Percentiles rank a stretch among this genome's conserved stretches.
These are phyloP conservation scores for Rhorus exstirpatorius DNA, from an alignment of 2,888 invertebrate genomes.

Conservation along the genomic window DNA sequence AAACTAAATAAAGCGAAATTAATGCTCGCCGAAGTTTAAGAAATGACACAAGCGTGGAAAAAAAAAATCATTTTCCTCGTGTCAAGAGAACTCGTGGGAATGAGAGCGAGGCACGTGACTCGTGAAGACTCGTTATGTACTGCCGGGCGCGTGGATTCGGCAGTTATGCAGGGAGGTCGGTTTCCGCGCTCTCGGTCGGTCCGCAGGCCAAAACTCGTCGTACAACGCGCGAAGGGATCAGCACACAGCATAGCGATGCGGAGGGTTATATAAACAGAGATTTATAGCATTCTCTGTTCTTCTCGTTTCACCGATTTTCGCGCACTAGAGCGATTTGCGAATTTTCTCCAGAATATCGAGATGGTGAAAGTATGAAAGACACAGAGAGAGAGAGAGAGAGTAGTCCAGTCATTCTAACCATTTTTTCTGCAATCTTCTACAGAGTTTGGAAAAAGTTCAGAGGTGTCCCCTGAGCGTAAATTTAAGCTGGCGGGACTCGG, in stretches of 20 bases:
- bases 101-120: constrained; percentile 53
- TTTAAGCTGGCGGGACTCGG: too few species aligned
- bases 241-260: constrained; percentile 14
- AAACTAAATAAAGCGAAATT: too few species aligned
- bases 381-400: background rate
- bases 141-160: constrained; percentile 48
- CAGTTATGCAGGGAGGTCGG: constrained; percentile 5
- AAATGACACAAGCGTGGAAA: too few species aligned
- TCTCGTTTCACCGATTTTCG: constrained; percentile 78
- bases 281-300: constrained; percentile 75
- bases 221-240: constrained; percentile 12
- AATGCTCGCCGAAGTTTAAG: too few species aligned
- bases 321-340: constrained; percentile 76
- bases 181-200: constrained; percentile 21
- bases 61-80: too few species aligned
- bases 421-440: too few species aligned
- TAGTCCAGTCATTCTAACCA: too few species aligned
- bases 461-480: too few species aligned
- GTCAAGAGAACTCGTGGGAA: constrained; percentile 17
- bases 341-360: constrained; percentile 64
- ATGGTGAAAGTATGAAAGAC: background rate
- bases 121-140: constrained; percentile 45
- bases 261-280: constrained; percentile 65
- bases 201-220: constrained; percentile 22
- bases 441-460: too few species aligned